Evolutionary conservation across 2,797 vertebrate genomes (phyloP).

Genomic region (Sparus aurata): DNA sequence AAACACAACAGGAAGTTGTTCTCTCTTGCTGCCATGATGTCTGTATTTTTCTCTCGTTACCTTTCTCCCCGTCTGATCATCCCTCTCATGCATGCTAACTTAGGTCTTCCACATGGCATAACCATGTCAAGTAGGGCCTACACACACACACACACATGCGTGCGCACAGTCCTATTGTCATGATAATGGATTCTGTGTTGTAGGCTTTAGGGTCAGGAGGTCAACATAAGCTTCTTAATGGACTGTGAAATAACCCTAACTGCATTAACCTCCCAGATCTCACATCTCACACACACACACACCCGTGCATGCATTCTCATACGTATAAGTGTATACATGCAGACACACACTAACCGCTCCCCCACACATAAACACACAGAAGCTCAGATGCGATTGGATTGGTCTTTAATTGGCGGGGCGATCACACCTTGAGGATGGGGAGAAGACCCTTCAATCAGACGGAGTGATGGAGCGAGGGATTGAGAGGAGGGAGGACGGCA

Average conservation of each 20-base stretch:
- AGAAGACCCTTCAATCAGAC: constrained; percentile 83
- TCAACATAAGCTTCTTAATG: constrained; percentile 99
- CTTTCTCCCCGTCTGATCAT: constrained; percentile 24
- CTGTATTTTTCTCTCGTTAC: neutral
- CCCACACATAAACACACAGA: constrained; percentile 79
- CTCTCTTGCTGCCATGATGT: neutral
- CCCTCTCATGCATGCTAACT: constrained; percentile 87
- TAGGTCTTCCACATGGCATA: constrained; percentile 91
- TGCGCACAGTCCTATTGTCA: constrained; percentile 91
- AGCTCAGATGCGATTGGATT: constrained; percentile 95
- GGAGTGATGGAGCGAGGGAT: constrained; percentile 77
- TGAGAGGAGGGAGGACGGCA: constrained; percentile 53
- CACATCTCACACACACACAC: constrained; percentile 50
- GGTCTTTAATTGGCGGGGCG: constrained; percentile 96
- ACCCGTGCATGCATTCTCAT: constrained; percentile 49
- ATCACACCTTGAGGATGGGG: constrained; percentile 84
- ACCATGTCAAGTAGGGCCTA: constrained; percentile 87
- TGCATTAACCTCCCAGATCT: constrained; percentile 99
- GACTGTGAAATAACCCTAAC: constrained; percentile 99
- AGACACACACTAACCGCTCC: constrained; percentile 62
- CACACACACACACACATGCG: constrained; percentile 26
- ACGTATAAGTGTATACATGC: constrained; percentile 57
- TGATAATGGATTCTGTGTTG: constrained; percentile 99
- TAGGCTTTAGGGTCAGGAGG: constrained; percentile 95
- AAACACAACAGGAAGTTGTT: constrained; percentile 16